A percentile compares a stretch with the other conserved stretches of the same genome.
Evolutionary conservation across 2,888 invertebrate genomes (phyloP).

Genomic region (Erynnis tages): DNA sequence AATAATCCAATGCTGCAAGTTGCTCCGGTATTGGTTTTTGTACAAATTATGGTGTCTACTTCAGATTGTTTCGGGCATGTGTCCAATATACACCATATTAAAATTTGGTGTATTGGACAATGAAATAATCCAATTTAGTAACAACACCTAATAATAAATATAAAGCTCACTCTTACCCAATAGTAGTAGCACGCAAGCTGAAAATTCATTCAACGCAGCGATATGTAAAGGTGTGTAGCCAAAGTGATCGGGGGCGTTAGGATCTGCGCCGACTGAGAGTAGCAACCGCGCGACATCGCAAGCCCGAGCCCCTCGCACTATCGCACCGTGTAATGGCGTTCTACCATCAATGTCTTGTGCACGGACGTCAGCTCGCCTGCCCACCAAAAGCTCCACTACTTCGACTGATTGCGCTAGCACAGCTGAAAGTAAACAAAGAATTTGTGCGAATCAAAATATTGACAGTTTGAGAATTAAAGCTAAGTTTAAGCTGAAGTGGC

Average conservation of each 20-base stretch:
- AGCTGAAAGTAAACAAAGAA: slow-evolving; percentile 67
- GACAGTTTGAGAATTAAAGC: too few species aligned
- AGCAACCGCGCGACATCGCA: slow-evolving; percentile 86
- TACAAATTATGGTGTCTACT: too few species aligned
- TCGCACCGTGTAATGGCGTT: slow-evolving; percentile 90
- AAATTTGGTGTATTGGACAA: too few species aligned
- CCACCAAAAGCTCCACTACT: slow-evolving; percentile 86
- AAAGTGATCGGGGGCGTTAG: slow-evolving; percentile 89
- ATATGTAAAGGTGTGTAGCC: slow-evolving; percentile 93
- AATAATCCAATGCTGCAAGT: too few species aligned
- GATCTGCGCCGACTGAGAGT: slow-evolving; percentile 84
- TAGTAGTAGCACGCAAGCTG: slow-evolving; percentile 86
- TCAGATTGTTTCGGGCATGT: too few species aligned
- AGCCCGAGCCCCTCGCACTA: slow-evolving; percentile 87
- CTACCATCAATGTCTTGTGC: slow-evolving; percentile 87
- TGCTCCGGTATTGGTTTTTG: too few species aligned
- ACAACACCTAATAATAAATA: background rate
- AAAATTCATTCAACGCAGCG: slow-evolving; percentile 91
- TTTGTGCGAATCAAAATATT: background rate
- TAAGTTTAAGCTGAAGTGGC: too few species aligned
- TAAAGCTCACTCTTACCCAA: slow-evolving; percentile 63
- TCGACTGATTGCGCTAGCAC: slow-evolving; percentile 90
- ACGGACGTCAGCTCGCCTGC: slow-evolving; percentile 83
- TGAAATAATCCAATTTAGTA: too few species aligned
- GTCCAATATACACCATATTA: too few species aligned